Evolutionary conservation across 2,113 vertebrate species (phyloP).

Genomic region (Lophochroa leadbeateri): DNA sequence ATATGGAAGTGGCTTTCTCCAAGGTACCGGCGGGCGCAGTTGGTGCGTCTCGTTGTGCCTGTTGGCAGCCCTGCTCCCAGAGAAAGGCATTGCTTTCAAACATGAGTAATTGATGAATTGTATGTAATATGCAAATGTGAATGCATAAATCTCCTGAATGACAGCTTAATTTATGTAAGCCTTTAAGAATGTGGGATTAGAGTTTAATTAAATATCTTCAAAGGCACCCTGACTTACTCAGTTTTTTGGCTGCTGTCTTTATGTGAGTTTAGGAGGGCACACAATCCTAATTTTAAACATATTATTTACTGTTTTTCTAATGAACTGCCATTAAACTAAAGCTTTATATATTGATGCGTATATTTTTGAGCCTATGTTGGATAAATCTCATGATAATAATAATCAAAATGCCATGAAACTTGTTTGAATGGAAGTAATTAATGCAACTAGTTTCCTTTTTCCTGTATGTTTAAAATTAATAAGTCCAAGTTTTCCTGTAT

Average conservation of each 20-base stretch:
- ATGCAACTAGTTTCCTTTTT: background rate
- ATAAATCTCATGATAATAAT: background rate
- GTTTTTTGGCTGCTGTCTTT: slow-evolving; percentile 71
- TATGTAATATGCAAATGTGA: slow-evolving; percentile 87
- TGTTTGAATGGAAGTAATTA: background rate
- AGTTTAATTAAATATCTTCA: slow-evolving; percentile 93
- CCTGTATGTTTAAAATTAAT: background rate
- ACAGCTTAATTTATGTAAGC: slow-evolving; percentile 90
- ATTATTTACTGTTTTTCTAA: slow-evolving; percentile 29
- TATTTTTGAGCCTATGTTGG: background rate
- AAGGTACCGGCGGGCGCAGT: slow-evolving; percentile 53
- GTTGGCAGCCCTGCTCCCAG: slow-evolving; percentile 72
- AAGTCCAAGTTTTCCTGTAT: background rate
- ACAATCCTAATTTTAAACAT: slow-evolving; percentile 35
- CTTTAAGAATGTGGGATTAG: slow-evolving; percentile 90
- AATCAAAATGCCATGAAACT: background rate
- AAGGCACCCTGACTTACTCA: slow-evolving; percentile 85
- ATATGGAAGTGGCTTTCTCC: slow-evolving; percentile 76
- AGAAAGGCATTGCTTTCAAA: slow-evolving; percentile 82
- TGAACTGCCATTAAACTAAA: background rate
- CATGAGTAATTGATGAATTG: slow-evolving; percentile 87
- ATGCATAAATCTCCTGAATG: slow-evolving; percentile 89
- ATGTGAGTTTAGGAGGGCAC: slow-evolving; percentile 7
- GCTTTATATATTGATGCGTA: rapidly evolving
- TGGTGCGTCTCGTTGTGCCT: slow-evolving; percentile 26